phyloP scores from a whole-genome alignment of 2,797 vertebrate species.

The Sparus aurata region DNA sequence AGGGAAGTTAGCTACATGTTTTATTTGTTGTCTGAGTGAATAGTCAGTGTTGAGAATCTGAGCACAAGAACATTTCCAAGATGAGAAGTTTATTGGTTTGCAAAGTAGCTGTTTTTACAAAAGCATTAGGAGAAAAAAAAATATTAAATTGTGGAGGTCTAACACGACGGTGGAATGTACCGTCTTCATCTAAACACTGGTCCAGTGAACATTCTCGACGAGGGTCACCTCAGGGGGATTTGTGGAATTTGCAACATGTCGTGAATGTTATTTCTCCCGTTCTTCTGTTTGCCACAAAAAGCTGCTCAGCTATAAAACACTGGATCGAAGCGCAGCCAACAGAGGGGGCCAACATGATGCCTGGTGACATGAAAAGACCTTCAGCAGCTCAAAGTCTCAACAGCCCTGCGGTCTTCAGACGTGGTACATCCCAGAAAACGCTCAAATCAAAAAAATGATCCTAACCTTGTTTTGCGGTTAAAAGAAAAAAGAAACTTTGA shows the following conservation, averaged over 20 bases:
- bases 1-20: not conserved
- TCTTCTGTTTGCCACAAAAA: slow-evolving; percentile 1
- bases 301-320: slow-evolving; percentile 20
- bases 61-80: slow-evolving; percentile 41
- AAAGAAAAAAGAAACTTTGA: slow-evolving; percentile 28
- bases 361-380: slow-evolving; percentile 9
- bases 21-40: not conserved
- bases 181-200: slow-evolving; percentile 43
- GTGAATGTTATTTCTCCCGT: not conserved
- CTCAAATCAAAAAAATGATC: slow-evolving; percentile 1
- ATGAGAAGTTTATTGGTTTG: slow-evolving; percentile 76
- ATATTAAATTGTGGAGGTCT: slow-evolving; percentile 16
- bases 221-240: slow-evolving; percentile 21
- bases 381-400: slow-evolving; percentile 28
- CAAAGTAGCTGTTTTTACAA: slow-evolving; percentile 73
- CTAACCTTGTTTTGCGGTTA: slow-evolving; percentile 12
- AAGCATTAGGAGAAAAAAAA: slow-evolving; percentile 49
- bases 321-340: slow-evolving; percentile 24
- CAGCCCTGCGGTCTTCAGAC: slow-evolving; percentile 16
- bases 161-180: slow-evolving; percentile 37
- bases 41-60: not conserved
- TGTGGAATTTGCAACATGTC: slow-evolving; percentile 11
- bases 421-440: slow-evolving; percentile 27
- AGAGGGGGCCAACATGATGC: slow-evolving; percentile 13
- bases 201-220: slow-evolving; percentile 20